A percentile compares a stretch with the other conserved stretches of the same genome.
phyloP scores from a whole-genome alignment of 2,797 vertebrate species.

The Chloroceryle inda region DNA sequence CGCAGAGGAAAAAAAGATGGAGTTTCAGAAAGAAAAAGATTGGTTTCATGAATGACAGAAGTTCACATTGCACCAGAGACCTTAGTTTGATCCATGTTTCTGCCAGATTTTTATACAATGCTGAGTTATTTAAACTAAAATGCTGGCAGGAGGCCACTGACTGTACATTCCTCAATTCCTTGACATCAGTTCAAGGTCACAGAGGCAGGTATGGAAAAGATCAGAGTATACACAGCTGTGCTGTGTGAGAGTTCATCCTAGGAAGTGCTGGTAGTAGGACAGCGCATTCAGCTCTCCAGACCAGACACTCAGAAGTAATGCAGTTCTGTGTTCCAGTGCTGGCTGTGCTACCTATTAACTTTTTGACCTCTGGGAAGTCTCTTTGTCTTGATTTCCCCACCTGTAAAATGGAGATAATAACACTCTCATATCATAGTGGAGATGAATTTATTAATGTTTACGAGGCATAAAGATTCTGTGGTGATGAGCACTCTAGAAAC shows the following conservation, averaged over 20 bases:
- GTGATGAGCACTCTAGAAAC: conserved; percentile 74
- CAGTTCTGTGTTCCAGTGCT: conserved; percentile 36
- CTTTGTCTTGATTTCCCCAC: conserved; percentile 73
- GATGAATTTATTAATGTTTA: conserved; percentile 77
- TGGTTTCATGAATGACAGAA: background rate
- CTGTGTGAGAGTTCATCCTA: background rate
- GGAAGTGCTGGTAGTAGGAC: background rate
- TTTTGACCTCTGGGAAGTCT: conserved; percentile 67
- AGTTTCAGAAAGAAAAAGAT: background rate
- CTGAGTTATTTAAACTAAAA: conserved; percentile 8
- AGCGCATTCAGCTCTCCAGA: background rate
- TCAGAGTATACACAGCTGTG: background rate
- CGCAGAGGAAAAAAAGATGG: background rate
- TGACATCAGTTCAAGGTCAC: background rate
- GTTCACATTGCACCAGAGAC: background rate
- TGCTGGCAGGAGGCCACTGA: background rate
- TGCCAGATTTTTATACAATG: conserved; percentile 7
- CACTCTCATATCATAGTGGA: conserved; percentile 67
- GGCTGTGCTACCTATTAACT: conserved; percentile 57
- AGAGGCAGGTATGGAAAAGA: background rate
- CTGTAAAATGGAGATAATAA: conserved; percentile 73
- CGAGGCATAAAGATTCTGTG: conserved; percentile 72
- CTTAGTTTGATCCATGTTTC: background rate
- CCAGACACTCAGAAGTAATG: conserved; percentile 17
- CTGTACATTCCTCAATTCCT: conserved; percentile 6